Evolutionary conservation across 2,113 vertebrate species (phyloP).

Genomic region (Coreoperca whiteheadi): DNA sequence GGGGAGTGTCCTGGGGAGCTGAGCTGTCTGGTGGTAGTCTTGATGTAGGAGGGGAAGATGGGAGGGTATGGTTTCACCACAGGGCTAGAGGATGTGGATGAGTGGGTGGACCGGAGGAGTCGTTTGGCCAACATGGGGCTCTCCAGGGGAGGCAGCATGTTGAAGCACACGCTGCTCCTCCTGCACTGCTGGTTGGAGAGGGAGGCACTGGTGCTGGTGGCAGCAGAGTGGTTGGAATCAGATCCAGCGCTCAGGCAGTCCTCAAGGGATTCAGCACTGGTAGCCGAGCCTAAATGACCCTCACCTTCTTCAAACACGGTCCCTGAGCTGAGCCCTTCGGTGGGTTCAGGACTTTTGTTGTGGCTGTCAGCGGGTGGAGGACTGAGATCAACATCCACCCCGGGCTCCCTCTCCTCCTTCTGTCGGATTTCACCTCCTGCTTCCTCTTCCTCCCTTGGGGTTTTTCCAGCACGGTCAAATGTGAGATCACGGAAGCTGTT

Average conservation of each 20-base stretch:
- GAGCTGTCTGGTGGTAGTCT: slow-evolving; percentile 95
- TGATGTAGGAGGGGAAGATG: slow-evolving; percentile 93
- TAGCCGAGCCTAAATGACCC: slow-evolving; percentile 51
- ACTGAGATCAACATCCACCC: background rate
- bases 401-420: background rate
- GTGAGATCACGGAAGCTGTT: slow-evolving; percentile 70
- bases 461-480: slow-evolving; percentile 67
- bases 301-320: slow-evolving; percentile 48
- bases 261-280: slow-evolving; percentile 72
- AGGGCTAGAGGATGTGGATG: slow-evolving; percentile 49
- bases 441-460: slow-evolving; percentile 41
- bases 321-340: slow-evolving; percentile 40
- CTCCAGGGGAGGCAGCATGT: slow-evolving; percentile 63
- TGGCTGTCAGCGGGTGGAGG: slow-evolving; percentile 16
- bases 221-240: slow-evolving; percentile 32
- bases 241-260: slow-evolving; percentile 59
- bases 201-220: background rate
- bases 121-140: slow-evolving; percentile 84
- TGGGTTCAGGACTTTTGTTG: slow-evolving; percentile 42
- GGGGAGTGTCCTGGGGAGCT: slow-evolving; percentile 93
- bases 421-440: slow-evolving; percentile 15
- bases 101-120: slow-evolving; percentile 80
- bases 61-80: slow-evolving; percentile 88
- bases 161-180: slow-evolving; percentile 70
- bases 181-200: slow-evolving; percentile 38